Conservation (phyloP, 2,888 invertebrate species). For the Acleris cristana region DNA sequence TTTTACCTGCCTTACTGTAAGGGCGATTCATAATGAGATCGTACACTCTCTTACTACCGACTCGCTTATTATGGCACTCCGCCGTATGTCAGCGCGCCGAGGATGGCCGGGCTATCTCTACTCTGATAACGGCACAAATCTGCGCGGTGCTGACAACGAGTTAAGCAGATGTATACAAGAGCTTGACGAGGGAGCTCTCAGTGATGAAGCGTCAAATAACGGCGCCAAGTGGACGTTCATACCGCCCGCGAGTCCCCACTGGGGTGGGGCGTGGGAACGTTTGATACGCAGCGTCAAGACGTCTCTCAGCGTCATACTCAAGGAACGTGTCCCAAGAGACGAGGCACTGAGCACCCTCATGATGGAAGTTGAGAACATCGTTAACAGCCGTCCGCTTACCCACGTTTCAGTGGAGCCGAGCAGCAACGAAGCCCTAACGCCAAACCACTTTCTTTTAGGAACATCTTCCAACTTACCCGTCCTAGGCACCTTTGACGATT, state of each 20-base stretch:
- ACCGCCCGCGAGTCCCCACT: not conserved
- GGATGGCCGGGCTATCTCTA: constrained; percentile 31
- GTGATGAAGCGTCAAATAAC: not conserved
- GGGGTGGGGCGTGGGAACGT: constrained; percentile 4
- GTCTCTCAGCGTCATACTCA: not conserved
- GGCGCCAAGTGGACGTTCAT: not conserved
- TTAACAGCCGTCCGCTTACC: constrained; percentile 37
- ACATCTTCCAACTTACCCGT: constrained; percentile 20
- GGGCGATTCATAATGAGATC: constrained; percentile 42
- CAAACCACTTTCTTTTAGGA: constrained; percentile 41
- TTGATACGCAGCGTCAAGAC: not conserved
- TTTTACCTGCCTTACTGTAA: constrained; percentile 42
- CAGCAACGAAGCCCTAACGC: constrained; percentile 44
- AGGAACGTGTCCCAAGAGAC: not conserved
- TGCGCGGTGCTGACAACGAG: constrained; percentile 37
- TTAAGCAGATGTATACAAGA: constrained; percentile 15
- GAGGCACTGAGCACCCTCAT: not conserved
- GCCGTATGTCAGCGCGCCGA: constrained; percentile 37
- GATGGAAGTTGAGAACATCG: not conserved
- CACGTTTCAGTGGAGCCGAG: constrained; percentile 44
- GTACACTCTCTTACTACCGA: constrained; percentile 18
- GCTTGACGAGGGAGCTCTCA: not conserved
- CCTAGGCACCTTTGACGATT: no score
- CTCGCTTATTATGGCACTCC: constrained; percentile 23
- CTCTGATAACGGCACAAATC: constrained; percentile 41